Evolutionary conservation across 2,797 vertebrate genomes (phyloP).

Genomic region (Eupleurogrammus muticus): DNA sequence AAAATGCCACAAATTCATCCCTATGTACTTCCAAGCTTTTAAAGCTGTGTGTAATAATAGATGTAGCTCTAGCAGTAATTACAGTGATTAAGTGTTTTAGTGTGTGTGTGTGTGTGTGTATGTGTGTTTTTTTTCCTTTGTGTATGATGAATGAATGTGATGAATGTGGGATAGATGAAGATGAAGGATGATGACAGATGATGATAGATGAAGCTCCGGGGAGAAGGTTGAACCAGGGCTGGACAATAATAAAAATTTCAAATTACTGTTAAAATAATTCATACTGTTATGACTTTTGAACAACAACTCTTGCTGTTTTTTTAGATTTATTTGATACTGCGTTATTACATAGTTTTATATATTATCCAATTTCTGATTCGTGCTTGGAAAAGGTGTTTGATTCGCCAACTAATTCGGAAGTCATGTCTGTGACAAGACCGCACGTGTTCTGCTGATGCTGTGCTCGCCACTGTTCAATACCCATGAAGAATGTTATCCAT

Average conservation of each 20-base stretch:
- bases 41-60: neutral
- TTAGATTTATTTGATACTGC: neutral
- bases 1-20: neutral
- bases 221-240: neutral
- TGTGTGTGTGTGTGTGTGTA: neutral
- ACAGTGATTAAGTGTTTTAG: constrained; percentile 17
- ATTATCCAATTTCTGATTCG: constrained; percentile 5
- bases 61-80: neutral
- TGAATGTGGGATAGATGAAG: constrained; percentile 30
- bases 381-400: constrained; percentile 9
- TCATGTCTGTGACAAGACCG: constrained; percentile 44
- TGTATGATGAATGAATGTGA: constrained; percentile 30
- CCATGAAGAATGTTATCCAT: constrained; percentile 69
- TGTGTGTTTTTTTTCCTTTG: constrained; percentile 11
- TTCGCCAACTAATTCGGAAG: constrained; percentile 42
- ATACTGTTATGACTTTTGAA: neutral
- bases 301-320: neutral
- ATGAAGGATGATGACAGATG: constrained; percentile 25
- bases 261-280: neutral
- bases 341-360: neutral
- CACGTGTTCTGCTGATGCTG: constrained; percentile 39
- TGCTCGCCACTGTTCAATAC: constrained; percentile 45
- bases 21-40: neutral
- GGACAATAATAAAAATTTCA: neutral
- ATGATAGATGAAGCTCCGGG: constrained; percentile 39